Percentiles rank a stretch among this genome's conserved stretches.
Evolutionary conservation across 1,140 invertebrate species (phyloP).

Genomic region (Zaprionus nigranus): DNA sequence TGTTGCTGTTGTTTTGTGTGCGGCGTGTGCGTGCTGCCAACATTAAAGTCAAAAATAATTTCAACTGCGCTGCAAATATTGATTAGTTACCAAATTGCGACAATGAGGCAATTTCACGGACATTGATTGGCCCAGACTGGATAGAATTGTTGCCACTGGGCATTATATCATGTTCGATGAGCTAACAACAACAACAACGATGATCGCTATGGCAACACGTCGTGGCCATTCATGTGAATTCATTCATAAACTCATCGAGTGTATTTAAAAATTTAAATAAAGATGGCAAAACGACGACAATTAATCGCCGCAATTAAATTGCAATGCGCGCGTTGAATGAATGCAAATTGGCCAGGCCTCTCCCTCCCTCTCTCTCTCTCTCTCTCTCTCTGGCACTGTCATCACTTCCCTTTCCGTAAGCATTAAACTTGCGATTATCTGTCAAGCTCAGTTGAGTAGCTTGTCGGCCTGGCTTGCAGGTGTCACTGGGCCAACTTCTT

Average conservation of each 20-base stretch:
- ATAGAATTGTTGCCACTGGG: neutral
- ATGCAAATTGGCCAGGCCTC: slow-evolving; percentile 39
- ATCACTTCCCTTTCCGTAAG: slow-evolving; percentile 39
- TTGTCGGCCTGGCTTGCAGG: slow-evolving; percentile 20
- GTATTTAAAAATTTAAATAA: slow-evolving; percentile 17
- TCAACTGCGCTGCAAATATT: slow-evolving; percentile 60
- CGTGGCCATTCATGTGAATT: slow-evolving; percentile 29
- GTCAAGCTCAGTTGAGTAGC: slow-evolving; percentile 32
- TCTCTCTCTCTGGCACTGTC: neutral
- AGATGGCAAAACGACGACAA: slow-evolving; percentile 40
- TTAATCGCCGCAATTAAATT: slow-evolving; percentile 71
- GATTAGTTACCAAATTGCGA: slow-evolving; percentile 41
- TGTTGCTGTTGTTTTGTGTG: slow-evolving; percentile 15
- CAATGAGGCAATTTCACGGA: slow-evolving; percentile 28
- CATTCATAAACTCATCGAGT: slow-evolving; percentile 50
- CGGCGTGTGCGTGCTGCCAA: slow-evolving; percentile 48
- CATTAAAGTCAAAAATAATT: slow-evolving; percentile 79
- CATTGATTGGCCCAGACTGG: slow-evolving; percentile 13
- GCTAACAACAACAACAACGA: neutral
- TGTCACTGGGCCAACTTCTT: slow-evolving; percentile 46
- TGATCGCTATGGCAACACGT: slow-evolving; percentile 26
- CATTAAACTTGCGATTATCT: slow-evolving; percentile 54
- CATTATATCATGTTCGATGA: slow-evolving; percentile 37
- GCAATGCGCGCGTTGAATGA: slow-evolving; percentile 54
- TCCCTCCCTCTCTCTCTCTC: neutral